Conservation (phyloP, 2,888 invertebrate genomes). For the Orchesella flavescens region DNA sequence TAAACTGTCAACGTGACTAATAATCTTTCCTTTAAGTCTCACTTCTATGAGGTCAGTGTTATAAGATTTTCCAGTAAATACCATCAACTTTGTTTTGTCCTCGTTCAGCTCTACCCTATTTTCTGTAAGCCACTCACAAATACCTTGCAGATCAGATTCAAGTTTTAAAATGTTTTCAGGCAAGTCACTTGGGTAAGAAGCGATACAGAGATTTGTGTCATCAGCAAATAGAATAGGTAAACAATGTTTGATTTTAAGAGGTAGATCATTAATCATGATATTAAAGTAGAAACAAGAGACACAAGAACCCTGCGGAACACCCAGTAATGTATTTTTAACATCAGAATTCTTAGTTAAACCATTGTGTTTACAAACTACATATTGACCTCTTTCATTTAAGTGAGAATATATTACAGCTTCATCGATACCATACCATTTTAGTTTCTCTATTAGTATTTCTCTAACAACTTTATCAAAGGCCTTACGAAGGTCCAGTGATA, state of each 20-base stretch:
- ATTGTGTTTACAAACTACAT: background rate
- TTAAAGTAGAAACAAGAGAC: background rate
- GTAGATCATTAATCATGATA: constrained; percentile 34
- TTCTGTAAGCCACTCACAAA: constrained; percentile 27
- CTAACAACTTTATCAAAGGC: constrained; percentile 40
- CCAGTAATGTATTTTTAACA: constrained; percentile 13
- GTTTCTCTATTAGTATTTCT: constrained; percentile 36
- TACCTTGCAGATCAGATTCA: background rate
- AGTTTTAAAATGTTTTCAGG: background rate
- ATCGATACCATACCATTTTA: constrained; percentile 51
- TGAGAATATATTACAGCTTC: constrained; percentile 24
- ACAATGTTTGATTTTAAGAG: constrained; percentile 1
- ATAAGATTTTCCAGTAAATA: too few relatives aligned
- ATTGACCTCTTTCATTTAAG: background rate
- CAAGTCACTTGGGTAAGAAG: background rate
- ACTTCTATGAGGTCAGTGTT: background rate
- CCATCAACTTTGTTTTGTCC: constrained; percentile 35
- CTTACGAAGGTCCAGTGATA: constrained; percentile 43
- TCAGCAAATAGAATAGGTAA: constrained; percentile 31
- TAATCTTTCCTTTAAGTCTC: background rate
- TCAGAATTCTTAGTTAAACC: background rate
- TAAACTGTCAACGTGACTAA: background rate
- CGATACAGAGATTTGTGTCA: constrained; percentile 22
- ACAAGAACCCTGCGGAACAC: constrained; percentile 17
- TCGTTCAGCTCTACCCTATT: constrained; percentile 46